Conservation (phyloP, 2,113 vertebrate genomes). For the Zosterops japonicus region DNA sequence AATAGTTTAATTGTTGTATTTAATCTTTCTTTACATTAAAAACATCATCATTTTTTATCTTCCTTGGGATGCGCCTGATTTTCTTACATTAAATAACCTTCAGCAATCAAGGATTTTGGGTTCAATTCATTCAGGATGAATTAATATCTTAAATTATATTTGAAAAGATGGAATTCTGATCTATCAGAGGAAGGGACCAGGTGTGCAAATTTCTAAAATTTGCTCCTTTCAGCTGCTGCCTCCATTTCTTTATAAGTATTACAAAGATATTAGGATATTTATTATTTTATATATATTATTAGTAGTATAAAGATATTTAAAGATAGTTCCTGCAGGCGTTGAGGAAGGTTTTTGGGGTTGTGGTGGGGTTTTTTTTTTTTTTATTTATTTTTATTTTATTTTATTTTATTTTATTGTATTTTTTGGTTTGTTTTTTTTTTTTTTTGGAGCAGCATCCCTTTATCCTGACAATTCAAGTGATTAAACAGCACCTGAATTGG, state of each 20-base stretch:
- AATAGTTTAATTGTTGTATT: not conserved
- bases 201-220: not conserved
- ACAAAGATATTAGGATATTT: not conserved
- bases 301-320: not conserved
- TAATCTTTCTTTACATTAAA: not conserved
- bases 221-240: not conserved
- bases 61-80: not conserved
- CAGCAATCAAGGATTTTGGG: not conserved
- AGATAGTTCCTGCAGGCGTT: not conserved
- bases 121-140: no score
- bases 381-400: no score
- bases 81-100: not conserved
- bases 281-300: no score
- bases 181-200: not conserved
- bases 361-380: no score
- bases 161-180: not conserved
- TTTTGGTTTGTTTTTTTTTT: not conserved
- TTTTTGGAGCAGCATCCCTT: not conserved
- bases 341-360: not conserved
- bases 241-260: accelerated
- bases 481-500: not conserved
- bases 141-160: accelerated
- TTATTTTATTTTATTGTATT: no score
- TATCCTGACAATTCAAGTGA: not conserved
- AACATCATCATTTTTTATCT: not conserved